Conservation (phyloP, 2,113 vertebrate species). For the Fregata magnificens region DNA sequence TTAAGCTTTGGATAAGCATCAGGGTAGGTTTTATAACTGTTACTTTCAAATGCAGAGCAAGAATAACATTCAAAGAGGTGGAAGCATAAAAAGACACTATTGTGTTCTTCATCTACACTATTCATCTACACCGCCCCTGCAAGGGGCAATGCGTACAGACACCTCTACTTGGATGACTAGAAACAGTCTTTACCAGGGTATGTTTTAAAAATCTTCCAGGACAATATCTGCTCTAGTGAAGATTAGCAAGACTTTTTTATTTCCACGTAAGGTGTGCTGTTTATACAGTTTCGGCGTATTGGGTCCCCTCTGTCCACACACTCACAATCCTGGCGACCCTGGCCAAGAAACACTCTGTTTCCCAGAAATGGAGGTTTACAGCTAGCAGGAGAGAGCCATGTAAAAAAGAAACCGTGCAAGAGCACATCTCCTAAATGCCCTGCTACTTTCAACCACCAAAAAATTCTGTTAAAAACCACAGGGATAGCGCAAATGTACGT, state of each 20-base stretch:
- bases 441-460: not conserved
- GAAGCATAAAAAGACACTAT: not conserved
- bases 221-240: not conserved
- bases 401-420: not conserved
- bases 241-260: not conserved
- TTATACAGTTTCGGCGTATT: not conserved
- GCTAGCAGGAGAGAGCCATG: not conserved
- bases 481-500: accelerated
- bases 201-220: not conserved
- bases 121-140: not conserved
- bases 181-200: not conserved
- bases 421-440: not conserved
- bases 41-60: not conserved
- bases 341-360: not conserved
- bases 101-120: not conserved
- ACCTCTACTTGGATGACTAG: not conserved
- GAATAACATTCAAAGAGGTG: not conserved
- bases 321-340: not conserved
- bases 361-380: not conserved
- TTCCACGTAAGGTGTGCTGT: not conserved
- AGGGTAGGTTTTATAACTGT: not conserved
- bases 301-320: not conserved
- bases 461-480: not conserved
- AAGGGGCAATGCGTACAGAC: not conserved
- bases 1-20: not conserved